Percentiles rank a stretch among this genome's conserved stretches.
Evolutionary conservation across 1,140 invertebrate genomes (phyloP).

Genomic region (Phymastichus coffea): DNA sequence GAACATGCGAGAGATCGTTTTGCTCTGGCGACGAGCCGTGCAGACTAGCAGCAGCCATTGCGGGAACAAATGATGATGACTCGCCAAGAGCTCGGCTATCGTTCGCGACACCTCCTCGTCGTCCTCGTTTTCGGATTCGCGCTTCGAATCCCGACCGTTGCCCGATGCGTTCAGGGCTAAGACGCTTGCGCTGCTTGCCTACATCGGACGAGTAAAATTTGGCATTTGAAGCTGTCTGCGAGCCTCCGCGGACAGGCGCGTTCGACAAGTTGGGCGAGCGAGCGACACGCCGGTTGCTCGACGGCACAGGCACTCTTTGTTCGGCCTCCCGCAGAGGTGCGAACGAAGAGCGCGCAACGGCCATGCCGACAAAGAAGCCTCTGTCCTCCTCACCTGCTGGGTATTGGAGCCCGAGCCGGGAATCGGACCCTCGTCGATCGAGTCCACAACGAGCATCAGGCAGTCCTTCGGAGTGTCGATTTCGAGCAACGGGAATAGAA

Average conservation of each 20-base stretch:
- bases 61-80: slow-evolving; percentile 90
- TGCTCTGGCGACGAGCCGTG: slow-evolving; percentile 83
- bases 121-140: slow-evolving; percentile 33
- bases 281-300: too few relatives aligned
- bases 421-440: slow-evolving; percentile 77
- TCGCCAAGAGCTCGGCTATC: slow-evolving; percentile 83
- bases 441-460: slow-evolving; percentile 86
- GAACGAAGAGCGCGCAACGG: too few relatives aligned
- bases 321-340: too few relatives aligned
- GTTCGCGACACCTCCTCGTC: slow-evolving; percentile 64
- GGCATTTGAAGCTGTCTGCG: too few relatives aligned
- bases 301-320: too few relatives aligned
- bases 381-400: too few relatives aligned
- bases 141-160: slow-evolving; percentile 41
- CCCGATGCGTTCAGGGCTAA: not conserved
- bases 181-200: slow-evolving; percentile 9
- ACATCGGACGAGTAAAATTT: not conserved
- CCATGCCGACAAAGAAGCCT: too few relatives aligned
- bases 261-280: too few relatives aligned
- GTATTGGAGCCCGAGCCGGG: not conserved
- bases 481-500: slow-evolving; percentile 84
- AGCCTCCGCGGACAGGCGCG: too few relatives aligned
- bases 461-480: slow-evolving; percentile 80
- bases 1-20: slow-evolving; percentile 86
- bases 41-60: slow-evolving; percentile 90